Evolutionary conservation across 2,888 invertebrate genomes (phyloP), one percentile per base, ranked within the genome.

Genomic region (Euzetes globulus): DNA sequence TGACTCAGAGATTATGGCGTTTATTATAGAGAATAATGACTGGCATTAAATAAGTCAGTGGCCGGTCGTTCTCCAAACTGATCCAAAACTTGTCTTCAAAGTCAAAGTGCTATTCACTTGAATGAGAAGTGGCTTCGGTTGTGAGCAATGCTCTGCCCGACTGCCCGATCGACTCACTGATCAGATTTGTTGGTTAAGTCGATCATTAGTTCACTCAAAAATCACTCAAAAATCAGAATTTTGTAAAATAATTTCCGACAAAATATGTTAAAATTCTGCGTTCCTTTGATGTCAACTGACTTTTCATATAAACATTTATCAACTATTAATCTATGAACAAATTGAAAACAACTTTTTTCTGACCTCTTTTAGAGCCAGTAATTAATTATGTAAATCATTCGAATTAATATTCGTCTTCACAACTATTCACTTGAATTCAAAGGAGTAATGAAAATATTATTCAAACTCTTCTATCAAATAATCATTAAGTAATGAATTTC

Each of bases 91-190:
- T 33, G 63, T 63, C 63, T 63, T 63, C 33, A 63, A 63, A 63
- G 63, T 63, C 63, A 63, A 63, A 63, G 7, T 3, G 29, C 29
- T 63, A 63, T n/a, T 33, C 63, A 63, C 5, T 29, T n/a, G 22
- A 22, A 25, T 15, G n/a, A 22, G 6, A 55, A 55, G 4, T 7
- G 11, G 63, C 33, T 63, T 63, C 22, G 25, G 19, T 19, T 58
- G 9, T 58, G 58, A 33, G n/a, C 63, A 63, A 63, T 63, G 63
- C 15, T 63, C 63, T 63, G 19, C 52, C 52, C 52, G n/a, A 52
- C n/a, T 52, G n/a, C 19, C 7, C 52, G 19, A 52, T 17, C 19
- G 55, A 22, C 25, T 22, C 22, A 55, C 25, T 55, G 25, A 55
- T n/a, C 55, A 25, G 52, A 52, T 1, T 25, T 25, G 15, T 25